Evolutionary conservation across 2,888 invertebrate genomes (phyloP).

Genomic region (Cataglyphis livida): DNA sequence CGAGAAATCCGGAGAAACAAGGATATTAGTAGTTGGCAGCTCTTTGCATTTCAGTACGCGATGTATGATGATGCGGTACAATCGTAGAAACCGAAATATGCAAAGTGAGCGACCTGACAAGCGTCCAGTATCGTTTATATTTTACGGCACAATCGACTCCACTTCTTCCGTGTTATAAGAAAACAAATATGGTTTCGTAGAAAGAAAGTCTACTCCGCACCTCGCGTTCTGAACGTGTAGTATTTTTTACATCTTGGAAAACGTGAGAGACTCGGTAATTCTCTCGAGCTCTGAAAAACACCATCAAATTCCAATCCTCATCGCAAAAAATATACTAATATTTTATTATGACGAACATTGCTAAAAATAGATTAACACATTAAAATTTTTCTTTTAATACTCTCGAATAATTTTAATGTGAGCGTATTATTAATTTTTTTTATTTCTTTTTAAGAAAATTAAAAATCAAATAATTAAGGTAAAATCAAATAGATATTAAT

Average conservation of each 20-base stretch:
- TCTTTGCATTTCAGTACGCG: constrained; percentile 10
- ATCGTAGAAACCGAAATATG: constrained; percentile 20
- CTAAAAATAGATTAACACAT: background rate
- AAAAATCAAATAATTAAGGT: background rate
- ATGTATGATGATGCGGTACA: background rate
- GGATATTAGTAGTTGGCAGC: background rate
- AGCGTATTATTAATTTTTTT: background rate
- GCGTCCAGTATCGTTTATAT: constrained; percentile 23
- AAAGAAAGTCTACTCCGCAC: constrained; percentile 30
- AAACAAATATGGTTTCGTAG: constrained; percentile 38
- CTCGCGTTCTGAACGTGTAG: background rate
- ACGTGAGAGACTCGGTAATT: constrained; percentile 14
- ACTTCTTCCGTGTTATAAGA: constrained; percentile 11
- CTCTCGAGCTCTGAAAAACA: background rate
- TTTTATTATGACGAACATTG: background rate
- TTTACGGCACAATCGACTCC: constrained; percentile 33
- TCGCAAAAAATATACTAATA: too few relatives aligned
- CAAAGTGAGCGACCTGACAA: constrained; percentile 31
- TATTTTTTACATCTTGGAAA: constrained; percentile 18
- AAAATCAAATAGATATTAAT: too few relatives aligned
- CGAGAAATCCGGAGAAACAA: background rate
- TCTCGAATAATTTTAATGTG: background rate
- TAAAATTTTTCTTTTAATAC: background rate
- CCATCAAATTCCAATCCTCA: background rate
- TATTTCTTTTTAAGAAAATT: background rate